A percentile compares a stretch with the other conserved stretches of the same genome.
phyloP scores from a whole-genome alignment of 37 sponge, comb jelly and placozoan genomes.

The Halisarca cf. caerulea region DNA sequence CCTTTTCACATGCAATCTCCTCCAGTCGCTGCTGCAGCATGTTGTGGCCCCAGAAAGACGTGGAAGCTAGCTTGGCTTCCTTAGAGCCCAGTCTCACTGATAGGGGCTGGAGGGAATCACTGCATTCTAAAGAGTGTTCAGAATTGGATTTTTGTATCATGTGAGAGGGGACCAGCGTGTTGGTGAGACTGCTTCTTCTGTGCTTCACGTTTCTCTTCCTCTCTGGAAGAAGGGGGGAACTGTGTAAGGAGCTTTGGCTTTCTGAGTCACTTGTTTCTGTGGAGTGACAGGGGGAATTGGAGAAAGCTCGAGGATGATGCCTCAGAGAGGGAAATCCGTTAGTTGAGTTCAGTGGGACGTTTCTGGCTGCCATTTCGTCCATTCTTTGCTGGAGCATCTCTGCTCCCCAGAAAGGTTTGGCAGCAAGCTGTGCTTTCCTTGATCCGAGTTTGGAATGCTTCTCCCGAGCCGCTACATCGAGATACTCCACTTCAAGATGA shows the following conservation, averaged over 20 bases:
- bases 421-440: conserved; percentile 1
- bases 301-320: background rate
- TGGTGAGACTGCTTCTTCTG: background rate
- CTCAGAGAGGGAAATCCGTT: background rate
- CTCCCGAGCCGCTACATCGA: no score
- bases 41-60: background rate
- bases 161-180: no score
- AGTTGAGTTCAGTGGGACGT: background rate
- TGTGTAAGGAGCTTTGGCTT: background rate
- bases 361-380: background rate
- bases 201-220: background rate
- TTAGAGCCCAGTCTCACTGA: background rate
- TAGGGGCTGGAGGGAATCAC: background rate
- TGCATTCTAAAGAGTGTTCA: background rate
- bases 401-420: conserved; percentile 8
- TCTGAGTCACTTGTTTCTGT: background rate
- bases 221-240: background rate
- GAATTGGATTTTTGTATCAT: background rate
- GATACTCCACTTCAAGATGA: no score
- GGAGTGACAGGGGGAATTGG: background rate
- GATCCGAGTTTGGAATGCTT: background rate
- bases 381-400: conserved; percentile 27
- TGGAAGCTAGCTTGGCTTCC: conserved; percentile 8
- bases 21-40: conserved; percentile 4
- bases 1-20: background rate